These are phyloP conservation scores for Dichetophora obliterata DNA, from an alignment of 2,888 invertebrate genomes.

Conservation along the genomic window DNA sequence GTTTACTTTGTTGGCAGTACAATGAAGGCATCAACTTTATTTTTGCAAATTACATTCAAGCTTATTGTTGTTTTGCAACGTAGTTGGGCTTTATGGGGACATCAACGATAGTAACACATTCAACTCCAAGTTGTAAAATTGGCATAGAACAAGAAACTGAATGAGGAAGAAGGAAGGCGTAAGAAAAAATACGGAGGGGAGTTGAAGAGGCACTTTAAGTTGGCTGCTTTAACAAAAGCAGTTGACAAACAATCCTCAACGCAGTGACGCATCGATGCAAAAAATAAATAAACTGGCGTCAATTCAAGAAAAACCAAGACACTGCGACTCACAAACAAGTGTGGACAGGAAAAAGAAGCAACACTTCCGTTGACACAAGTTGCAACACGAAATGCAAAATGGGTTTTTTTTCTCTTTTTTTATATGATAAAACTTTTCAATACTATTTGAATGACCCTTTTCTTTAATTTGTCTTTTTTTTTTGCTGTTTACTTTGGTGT, in stretches of 20 bases:
- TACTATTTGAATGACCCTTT: too few relatives aligned
- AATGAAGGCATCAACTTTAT: not conserved
- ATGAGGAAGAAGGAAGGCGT: too few relatives aligned
- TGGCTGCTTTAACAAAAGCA: not conserved
- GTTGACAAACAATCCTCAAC: not conserved
- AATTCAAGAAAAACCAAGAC: not conserved
- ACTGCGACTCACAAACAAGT: not conserved
- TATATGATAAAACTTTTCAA: not conserved
- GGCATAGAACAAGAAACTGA: too few relatives aligned
- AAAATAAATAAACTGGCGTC: not conserved
- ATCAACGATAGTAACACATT: too few relatives aligned
- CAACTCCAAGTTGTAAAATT: too few relatives aligned
- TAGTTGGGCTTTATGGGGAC: not conserved
- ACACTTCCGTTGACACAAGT: too few relatives aligned
- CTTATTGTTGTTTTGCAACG: not conserved
- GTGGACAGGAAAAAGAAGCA: not conserved
- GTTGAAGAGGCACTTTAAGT: too few relatives aligned
- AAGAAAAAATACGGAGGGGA: not conserved
- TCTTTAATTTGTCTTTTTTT: too few relatives aligned
- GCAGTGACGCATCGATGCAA: not conserved
- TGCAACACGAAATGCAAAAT: too few relatives aligned
- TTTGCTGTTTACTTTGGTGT: too few relatives aligned
- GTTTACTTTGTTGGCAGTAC: not conserved
- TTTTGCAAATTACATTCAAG: slow-evolving; percentile 4
- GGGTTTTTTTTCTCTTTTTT: not conserved